Evolutionary conservation across 2,113 vertebrate species (phyloP), one percentile per base, ranked within the genome.

Genomic region (Eudorcas thomsonii): DNA sequence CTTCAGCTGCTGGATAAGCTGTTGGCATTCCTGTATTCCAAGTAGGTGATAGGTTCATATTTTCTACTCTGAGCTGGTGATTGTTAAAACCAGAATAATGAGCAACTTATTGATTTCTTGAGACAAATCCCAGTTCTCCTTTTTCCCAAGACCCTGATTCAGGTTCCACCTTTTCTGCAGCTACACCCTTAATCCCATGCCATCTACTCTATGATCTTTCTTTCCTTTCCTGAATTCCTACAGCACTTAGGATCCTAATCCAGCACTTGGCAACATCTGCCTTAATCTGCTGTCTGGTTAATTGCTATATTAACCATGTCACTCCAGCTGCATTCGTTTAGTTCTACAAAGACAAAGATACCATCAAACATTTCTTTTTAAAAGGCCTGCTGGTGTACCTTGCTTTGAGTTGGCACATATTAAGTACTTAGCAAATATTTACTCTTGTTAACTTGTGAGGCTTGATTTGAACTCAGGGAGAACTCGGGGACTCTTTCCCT

Each of bases 1-100:
- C 99, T 99, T 28, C 98, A 98, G 94, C 98, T 99, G 30, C 95
- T 99, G 94, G 99, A 99, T 98, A 99, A 98, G 92, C 98, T 99
- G 67, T 98, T 99, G 97, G 96, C 98, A 0, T 99, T 99, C 97
- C 98, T 99, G 30, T 98, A 99, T 1, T 90, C 99, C 84, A 99
- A 98, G 99, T 99, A 91, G 74, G 99, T 91, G 6, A 14, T 23
- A 21, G n/a, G n/a, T 81, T 96, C 21, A 28, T n/a, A 28, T 83
- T 71, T 55, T 4, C n/a, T 80, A 59, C 50, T 93, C 21, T 85
- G 81, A 86, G 59, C 23, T 90, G 26, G 64, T 60, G 36, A 67
- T 67, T 59, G 0, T 80, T 87, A 26, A 88, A 64, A 80, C 25
- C 25, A 60, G 11, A 86, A 9, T 77, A 23, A 28, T 86, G 26